These are phyloP conservation scores for Kradibia gibbosae DNA, from an alignment of 1,140 invertebrate genomes.

Conservation along the genomic window DNA sequence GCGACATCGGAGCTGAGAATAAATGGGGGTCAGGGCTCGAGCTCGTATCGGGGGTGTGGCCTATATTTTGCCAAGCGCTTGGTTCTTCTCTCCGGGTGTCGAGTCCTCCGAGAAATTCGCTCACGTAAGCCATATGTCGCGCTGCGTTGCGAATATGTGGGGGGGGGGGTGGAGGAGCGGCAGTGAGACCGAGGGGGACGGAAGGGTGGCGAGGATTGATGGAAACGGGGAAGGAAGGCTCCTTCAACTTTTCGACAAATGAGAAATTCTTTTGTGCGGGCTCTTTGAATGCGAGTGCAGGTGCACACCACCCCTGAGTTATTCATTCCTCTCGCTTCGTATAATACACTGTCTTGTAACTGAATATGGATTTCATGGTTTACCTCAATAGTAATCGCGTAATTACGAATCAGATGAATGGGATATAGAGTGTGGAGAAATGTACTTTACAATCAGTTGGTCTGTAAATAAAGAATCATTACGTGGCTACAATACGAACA, in stretches of 20 bases:
- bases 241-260: constrained; percentile 30
- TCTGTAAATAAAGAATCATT: not conserved
- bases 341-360: not conserved
- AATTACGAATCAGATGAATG: not conserved
- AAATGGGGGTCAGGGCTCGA: constrained; percentile 44
- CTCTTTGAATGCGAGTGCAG: constrained; percentile 28
- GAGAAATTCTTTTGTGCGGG: constrained; percentile 42
- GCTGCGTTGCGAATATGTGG: not conserved
- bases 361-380: not conserved
- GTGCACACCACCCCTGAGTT: constrained; percentile 23
- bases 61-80: constrained; percentile 65
- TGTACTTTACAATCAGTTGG: not conserved
- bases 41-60: constrained; percentile 60
- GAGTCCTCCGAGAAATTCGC: constrained; percentile 46
- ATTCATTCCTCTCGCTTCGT: constrained; percentile 11
- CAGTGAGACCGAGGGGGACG: too few species aligned
- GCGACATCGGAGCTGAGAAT: constrained; percentile 47
- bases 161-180: too few species aligned
- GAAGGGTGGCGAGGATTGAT: too few species aligned
- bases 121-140: constrained; percentile 60
- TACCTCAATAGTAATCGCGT: constrained; percentile 26
- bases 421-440: not conserved
- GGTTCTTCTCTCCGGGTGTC: constrained; percentile 51
- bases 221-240: too few species aligned
- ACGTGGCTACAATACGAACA: not conserved